A percentile compares a stretch with the other conserved stretches of the same genome.
These are phyloP conservation scores for Vesta saturnalis DNA, from an alignment of 2,888 invertebrate species.

Conservation along the genomic window DNA sequence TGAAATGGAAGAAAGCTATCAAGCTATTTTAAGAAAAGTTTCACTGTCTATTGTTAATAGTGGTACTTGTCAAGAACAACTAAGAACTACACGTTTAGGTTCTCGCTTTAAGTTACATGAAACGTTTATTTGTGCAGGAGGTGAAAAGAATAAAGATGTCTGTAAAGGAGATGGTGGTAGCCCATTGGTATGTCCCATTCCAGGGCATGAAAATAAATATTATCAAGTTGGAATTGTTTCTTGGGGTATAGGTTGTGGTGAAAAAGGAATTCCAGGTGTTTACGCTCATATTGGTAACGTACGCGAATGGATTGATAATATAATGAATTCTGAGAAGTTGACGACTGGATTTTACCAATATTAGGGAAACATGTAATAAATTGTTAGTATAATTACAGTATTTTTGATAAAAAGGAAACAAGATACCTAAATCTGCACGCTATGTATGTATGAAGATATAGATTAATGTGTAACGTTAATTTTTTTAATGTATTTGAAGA, in stretches of 20 bases:
- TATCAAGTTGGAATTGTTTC: conserved; percentile 67
- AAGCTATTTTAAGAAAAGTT: conserved; percentile 71
- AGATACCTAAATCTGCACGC: too few species aligned
- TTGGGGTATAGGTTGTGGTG: conserved; percentile 65
- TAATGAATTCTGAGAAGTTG: background rate
- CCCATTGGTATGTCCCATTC: conserved; percentile 76
- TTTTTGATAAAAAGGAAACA: too few species aligned
- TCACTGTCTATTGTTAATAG: conserved; percentile 71
- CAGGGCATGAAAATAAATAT: conserved; percentile 60
- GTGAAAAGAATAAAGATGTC: conserved; percentile 74
- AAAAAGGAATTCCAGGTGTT: conserved; percentile 63
- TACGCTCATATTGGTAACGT: conserved; percentile 62
- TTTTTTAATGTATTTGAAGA: too few species aligned
- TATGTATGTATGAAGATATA: too few species aligned
- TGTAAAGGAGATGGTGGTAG: conserved; percentile 82
- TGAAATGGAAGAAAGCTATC: conserved; percentile 65
- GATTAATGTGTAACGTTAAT: too few species aligned
- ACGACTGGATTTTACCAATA: background rate
- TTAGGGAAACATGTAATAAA: conserved; percentile 60
- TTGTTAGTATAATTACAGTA: too few species aligned
- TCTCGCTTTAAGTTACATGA: conserved; percentile 70
- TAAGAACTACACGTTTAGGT: conserved; percentile 74
- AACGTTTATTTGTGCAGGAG: conserved; percentile 81
- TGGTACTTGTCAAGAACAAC: conserved; percentile 56
- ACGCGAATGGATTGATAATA: conserved; percentile 60